These are phyloP conservation scores for Cololabis saira DNA, from an alignment of 2,113 vertebrate genomes.

Conservation along the genomic window DNA sequence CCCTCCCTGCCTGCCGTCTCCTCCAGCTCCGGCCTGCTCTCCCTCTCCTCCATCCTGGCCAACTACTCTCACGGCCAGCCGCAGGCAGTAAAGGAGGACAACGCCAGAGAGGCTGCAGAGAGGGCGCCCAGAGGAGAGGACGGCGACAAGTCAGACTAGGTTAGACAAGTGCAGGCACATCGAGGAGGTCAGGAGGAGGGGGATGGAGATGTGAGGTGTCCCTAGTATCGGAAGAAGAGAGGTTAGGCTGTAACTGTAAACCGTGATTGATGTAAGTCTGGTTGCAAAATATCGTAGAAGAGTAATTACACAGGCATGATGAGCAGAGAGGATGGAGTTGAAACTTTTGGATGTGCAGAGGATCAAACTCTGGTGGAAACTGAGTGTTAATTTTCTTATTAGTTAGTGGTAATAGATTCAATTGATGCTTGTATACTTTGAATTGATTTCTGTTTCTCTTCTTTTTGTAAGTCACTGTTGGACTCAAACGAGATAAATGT, in stretches of 20 bases:
- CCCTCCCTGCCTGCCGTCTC: conserved; percentile 89
- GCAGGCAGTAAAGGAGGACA: conserved; percentile 94
- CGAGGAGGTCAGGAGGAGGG: conserved; percentile 25
- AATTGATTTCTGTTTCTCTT: conserved; percentile 44
- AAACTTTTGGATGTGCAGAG: conserved; percentile 47
- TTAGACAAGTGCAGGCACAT: conserved; percentile 84
- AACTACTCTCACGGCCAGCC: conserved; percentile 86
- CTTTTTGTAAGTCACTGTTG: conserved; percentile 48
- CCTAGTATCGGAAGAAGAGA: conserved; percentile 16
- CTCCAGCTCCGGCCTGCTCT: conserved; percentile 91
- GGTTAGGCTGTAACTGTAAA: conserved; percentile 50
- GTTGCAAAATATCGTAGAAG: conserved; percentile 50
- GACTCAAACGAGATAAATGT: conserved; percentile 50
- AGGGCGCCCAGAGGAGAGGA: conserved; percentile 89
- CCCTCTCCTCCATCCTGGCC: conserved; percentile 92
- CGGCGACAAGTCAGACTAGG: conserved; percentile 95
- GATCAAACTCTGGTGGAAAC: conserved; percentile 40
- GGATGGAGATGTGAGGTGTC: background rate
- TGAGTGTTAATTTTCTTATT: conserved; percentile 55
- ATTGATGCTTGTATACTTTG: conserved; percentile 68
- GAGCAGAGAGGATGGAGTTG: conserved; percentile 39
- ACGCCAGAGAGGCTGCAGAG: conserved; percentile 88
- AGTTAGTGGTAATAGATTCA: conserved; percentile 65
- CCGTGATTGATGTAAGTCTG: conserved; percentile 56
- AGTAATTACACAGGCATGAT: conserved; percentile 55